Evolutionary conservation across 2,113 vertebrate species (phyloP), one percentile per base, ranked within the genome.

Genomic region (Notarius quadriscutis): DNA sequence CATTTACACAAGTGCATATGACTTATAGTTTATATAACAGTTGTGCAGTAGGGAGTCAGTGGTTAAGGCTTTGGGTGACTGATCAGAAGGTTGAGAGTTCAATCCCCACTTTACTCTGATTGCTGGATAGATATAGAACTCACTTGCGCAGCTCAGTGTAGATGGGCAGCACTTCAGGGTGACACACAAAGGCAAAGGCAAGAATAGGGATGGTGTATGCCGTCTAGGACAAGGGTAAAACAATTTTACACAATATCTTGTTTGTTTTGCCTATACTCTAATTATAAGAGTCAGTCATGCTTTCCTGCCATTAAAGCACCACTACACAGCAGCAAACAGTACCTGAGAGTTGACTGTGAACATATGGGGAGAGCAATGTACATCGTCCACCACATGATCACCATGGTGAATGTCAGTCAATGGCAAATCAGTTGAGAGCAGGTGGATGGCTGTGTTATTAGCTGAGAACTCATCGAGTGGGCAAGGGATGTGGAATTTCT

Each of bases 181-280:
- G 98, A 93, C 98, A 99, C 84, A 99, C 98, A 0, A 99, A 99
- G 90, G 98, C 98, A 0, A 99, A 99, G 62, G 98, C 98, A 96
- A 99, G 96, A 92, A 99, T 99, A 75, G 98, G 98, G 91, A 99
- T 96, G 85, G 98, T 99, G 92, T 99, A 99, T 0, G 98, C 97
- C 0, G 98, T 99, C 98, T 99, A 91, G 80, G 72, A 82, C 85
- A 14, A 65, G 51, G 12, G 20, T 58, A 22, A 84, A 83, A 69
- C 7, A 87, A 27, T 48, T 17, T 57, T 17, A 65, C 48, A 15
- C 11, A 2, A 53, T 27, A n/a, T 48, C 20, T 11, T 57, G 18
- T 18, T 67, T 27, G 7, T 55, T 78, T 41, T 77, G 15, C 15
- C 10, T 18, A 22, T 12, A 30, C 1, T 53, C 25, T 34, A 7